Base-by-base conservation (phyloP, 2,888 invertebrate genomes). In the Cheilosia vernalis region DNA sequence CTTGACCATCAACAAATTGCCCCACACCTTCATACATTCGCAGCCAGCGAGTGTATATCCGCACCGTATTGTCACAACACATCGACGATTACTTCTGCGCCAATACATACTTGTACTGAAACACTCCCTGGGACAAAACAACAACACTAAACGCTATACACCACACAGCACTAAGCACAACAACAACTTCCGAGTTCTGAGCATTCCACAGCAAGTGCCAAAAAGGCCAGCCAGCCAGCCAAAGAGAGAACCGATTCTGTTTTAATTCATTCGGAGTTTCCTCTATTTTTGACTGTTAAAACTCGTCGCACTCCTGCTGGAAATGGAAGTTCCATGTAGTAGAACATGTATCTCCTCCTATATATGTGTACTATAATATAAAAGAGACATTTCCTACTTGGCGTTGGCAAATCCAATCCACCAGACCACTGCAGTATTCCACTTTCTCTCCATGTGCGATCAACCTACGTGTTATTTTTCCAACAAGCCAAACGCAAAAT, bases 361-460 rank as follows among this genome's bases (percentile, higher is more conserved):
- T 27, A 27, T 27, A 33, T 33, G 37, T 37, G 37, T 4, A 37
- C 0, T 13, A 37, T 58, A 33, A 37, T 37, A 21, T 49, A 19
- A 55, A 78, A 37, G 33, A 77, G 51, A 78, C 17, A 56, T 44
- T 80, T 53, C 63, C 77, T 40, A 21, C 13, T 37, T 56, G 58
- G 73, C 67, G 67, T 44, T 56, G 58, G 73, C 67, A 67, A 73
- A 30, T 15, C 21, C 60, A 60, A 67, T 69, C 67, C 51, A 80
- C 21, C 60, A 60, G 63, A 53, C 67, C 44, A 84, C 63, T 76
- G 84, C 84, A 85, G 84, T 80, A 80, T 80, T 85, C 47, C 70
- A 70, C 84, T 85, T 85, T 85, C 84, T 70, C 84, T 76, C 70
- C 47, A 44, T 69, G 24, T 60, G 70, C 64, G 30, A 80, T 70